These are phyloP conservation scores for Tipula unca DNA, from an alignment of 2,888 invertebrate species.

Conservation along the genomic window DNA sequence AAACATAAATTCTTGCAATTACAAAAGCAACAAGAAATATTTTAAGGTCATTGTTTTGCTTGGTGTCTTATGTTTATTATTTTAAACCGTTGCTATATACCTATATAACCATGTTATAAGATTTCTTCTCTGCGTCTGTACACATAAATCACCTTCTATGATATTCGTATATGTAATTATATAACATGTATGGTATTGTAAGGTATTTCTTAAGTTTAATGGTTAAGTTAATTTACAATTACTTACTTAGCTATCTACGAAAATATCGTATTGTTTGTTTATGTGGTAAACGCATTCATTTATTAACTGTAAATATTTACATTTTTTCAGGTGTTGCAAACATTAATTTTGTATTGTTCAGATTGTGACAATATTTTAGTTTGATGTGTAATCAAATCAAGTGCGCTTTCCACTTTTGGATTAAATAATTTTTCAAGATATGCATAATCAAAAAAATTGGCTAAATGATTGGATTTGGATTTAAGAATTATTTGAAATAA, in stretches of 20 bases:
- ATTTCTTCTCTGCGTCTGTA: not conserved
- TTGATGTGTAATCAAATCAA: not conserved
- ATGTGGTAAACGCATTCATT: not conserved
- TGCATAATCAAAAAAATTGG: not conserved
- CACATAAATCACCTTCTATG: not conserved
- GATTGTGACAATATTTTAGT: not conserved
- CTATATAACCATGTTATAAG: not conserved
- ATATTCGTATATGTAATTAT: not conserved
- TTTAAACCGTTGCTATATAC: not conserved
- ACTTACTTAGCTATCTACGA: not conserved
- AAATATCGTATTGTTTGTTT: not conserved
- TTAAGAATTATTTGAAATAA: no score
- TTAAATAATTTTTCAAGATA: no score
- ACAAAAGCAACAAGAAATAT: not conserved
- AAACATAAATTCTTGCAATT: not conserved
- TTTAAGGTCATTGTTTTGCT: not conserved
- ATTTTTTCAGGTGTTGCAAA: not conserved
- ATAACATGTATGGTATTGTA: not conserved
- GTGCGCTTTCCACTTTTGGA: no score
- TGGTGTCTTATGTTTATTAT: not conserved
- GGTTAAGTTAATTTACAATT: not conserved
- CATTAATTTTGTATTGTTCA: not conserved
- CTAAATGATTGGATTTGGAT: not conserved
- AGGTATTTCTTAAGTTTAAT: not conserved
- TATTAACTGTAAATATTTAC: not conserved